A percentile compares a stretch with the other conserved stretches of the same genome.
Evolutionary conservation across 2,113 vertebrate species (phyloP).

Genomic region (Chloropsis hardwickii): DNA sequence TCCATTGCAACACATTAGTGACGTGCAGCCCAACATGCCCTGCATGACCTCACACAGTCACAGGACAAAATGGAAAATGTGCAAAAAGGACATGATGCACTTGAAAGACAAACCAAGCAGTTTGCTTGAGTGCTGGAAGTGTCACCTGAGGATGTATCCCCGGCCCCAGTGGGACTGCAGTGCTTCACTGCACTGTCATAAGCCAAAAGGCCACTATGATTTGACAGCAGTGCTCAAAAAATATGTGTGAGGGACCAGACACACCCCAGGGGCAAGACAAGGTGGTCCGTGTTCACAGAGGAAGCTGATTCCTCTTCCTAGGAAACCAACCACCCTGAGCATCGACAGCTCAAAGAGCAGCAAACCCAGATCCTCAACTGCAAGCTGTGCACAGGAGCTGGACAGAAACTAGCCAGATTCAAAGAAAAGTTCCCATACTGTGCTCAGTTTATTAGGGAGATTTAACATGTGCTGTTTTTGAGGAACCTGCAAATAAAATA

Average conservation of each 20-base stretch:
- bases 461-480: background rate
- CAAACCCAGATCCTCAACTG: background rate
- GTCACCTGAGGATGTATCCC: background rate
- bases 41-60: background rate
- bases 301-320: background rate
- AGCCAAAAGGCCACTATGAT: background rate
- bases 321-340: background rate
- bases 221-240: background rate
- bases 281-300: background rate
- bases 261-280: background rate
- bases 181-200: background rate
- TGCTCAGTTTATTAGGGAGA: background rate
- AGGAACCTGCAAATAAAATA: background rate
- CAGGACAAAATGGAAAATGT: background rate
- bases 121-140: background rate
- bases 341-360: background rate
- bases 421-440: background rate
- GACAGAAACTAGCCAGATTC: background rate
- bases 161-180: background rate
- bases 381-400: background rate
- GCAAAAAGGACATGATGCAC: background rate
- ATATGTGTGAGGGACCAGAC: background rate
- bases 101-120: background rate
- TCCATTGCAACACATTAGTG: background rate
- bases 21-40: rapidly evolving